Conservation (phyloP, 2,113 vertebrate genomes). For the Sitta europaea region DNA sequence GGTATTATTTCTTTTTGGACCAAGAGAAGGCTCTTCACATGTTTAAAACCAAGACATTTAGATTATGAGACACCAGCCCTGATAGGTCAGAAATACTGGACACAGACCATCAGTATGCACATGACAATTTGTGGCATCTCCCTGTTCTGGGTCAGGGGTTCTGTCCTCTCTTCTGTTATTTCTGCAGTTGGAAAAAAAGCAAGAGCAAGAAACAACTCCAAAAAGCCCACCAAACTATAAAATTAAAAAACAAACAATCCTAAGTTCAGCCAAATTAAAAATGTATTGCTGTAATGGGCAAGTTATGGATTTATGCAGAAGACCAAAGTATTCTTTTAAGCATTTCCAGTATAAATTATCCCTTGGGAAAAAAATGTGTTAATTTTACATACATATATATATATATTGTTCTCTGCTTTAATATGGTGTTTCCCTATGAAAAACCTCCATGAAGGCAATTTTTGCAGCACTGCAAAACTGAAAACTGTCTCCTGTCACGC, state of each 20-base stretch:
- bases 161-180: neutral
- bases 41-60: neutral
- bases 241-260: neutral
- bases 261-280: neutral
- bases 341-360: neutral
- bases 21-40: neutral
- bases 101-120: neutral
- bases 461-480: neutral
- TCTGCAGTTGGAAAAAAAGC: neutral
- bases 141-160: neutral
- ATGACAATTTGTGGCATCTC: rapidly evolving
- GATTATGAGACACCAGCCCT: neutral
- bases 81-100: neutral
- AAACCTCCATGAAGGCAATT: neutral
- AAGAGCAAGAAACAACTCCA: neutral
- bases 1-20: neutral
- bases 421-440: neutral
- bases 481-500: neutral
- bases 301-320: neutral
- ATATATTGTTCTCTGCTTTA: neutral
- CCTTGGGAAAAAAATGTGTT: neutral
- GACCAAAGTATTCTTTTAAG: neutral
- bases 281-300: neutral
- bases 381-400: neutral
- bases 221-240: neutral